These are phyloP conservation scores for Carapus acus DNA, from an alignment of 2,797 vertebrate species.

Conservation along the genomic window DNA sequence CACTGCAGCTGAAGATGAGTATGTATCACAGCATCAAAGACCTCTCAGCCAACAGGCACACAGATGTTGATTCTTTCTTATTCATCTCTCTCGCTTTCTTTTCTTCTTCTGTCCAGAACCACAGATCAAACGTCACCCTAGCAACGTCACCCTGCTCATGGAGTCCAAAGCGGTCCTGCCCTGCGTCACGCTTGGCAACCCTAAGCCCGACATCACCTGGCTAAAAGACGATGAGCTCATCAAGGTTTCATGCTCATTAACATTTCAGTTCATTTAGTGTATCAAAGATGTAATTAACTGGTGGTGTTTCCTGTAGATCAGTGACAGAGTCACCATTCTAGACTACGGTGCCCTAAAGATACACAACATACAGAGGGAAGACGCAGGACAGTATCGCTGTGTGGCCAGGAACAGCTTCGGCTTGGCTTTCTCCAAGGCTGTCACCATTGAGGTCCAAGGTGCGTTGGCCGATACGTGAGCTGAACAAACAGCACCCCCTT, in stretches of 20 bases:
- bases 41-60: neutral
- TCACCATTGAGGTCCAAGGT: slow-evolving; percentile 90
- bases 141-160: slow-evolving; percentile 83
- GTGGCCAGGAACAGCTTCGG: slow-evolving; percentile 94
- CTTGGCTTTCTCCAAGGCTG: slow-evolving; percentile 84
- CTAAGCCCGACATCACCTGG: slow-evolving; percentile 94
- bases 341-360: slow-evolving; percentile 93
- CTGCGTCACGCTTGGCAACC: slow-evolving; percentile 90
- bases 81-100: neutral
- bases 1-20: slow-evolving; percentile 99
- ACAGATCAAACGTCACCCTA: slow-evolving; percentile 90
- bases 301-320: slow-evolving; percentile 69
- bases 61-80: neutral
- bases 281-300: neutral
- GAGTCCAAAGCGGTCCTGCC: slow-evolving; percentile 92
- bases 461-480: too few species aligned
- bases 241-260: slow-evolving; percentile 64
- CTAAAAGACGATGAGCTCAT: slow-evolving; percentile 89
- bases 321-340: slow-evolving; percentile 81
- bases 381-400: slow-evolving; percentile 91
- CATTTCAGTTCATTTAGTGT: neutral
- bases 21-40: slow-evolving; percentile 55
- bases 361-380: slow-evolving; percentile 88
- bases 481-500: too few species aligned
- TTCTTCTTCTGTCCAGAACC: slow-evolving; percentile 75